Evolutionary conservation across 1,140 invertebrate genomes (phyloP), one percentile per base, ranked within the genome.

Genomic region (Lycorma delicatula): DNA sequence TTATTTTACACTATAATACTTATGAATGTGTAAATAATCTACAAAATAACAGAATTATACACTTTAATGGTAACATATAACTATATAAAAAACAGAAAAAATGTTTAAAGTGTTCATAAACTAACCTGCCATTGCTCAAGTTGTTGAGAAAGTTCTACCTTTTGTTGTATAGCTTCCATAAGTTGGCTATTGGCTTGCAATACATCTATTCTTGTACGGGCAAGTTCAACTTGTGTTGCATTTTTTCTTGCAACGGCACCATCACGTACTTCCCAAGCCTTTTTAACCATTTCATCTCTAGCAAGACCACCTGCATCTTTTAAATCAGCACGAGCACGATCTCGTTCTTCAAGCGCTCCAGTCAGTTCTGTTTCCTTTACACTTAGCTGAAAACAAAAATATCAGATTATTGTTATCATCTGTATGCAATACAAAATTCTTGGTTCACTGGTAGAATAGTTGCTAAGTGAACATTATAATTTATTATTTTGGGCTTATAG

Each of bases 51-150:
- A 38, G 13, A 2, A 13, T 7, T 18, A 38, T n/a, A n/a, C 36
- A 38, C 2, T n/a, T 3, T n/a, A 38, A 38, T 13, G 36, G 36
- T 2, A n/a, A 18, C 13, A 38, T n/a, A 38, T 13, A 38, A 7
- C 27, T 2, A 5, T 9, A 36, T 1, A 18, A n/a, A 54, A 6
- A 0, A n/a, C 1, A 2, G 22, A 54, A 26, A 23, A 13, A 2
- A 41, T 54, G n/a, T 27, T 11, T 29, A 3, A 12, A 52, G n/a
- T 52, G 13, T 3, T n/a, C 27, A 52, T 11, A 28, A 47, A 58
- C 76, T 63, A 66, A 91, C 88, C 87, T 93, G 89, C 93, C 93
- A 97, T 74, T 96, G 92, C 67, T 96, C 93, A 12, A 97, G 73
- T 69, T 96, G 91, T 68, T 97, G 91, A 26, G 91, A 93, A 1